Evolutionary conservation across 2,113 vertebrate genomes (phyloP), one percentile per base, ranked within the genome.

Genomic region (Perognathus longimembris): DNA sequence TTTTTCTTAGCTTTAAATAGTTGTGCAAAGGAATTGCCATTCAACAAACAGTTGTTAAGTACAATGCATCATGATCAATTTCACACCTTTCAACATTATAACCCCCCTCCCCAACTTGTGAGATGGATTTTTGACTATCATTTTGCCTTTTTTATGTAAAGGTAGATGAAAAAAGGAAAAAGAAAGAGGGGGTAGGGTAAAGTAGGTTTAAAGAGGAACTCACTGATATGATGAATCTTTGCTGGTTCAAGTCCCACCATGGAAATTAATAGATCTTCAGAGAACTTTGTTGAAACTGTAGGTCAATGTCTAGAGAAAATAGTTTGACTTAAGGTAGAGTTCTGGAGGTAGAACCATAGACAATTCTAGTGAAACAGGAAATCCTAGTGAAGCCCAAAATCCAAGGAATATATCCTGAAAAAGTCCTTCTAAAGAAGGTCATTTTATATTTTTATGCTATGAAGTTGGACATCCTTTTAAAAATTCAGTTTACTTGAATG

Each of bases 401-500:
- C 50, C 50, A 54, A 54, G 50, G 50, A 15, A 15, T 54, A 70
- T 3, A 54, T 57, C 22, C 92, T 66, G 11, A 6, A 81, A 90
- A 8, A 57, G 8, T 38, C 4, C 26, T 14, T 64, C 75, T 79
- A 90, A 85, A 90, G 32, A 84, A 83, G 95, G 34, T 6, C 15
- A 54, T 78, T 77, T 87, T 80, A 6, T 92, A 32, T 73, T 91
- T 94, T 86, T 77, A 70, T 81, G 26, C 15, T 17, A 69, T 57
- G 40, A 32, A 71, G 28, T 76, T 77, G 28, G 74, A 1, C 28
- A 89, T 74, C 34, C 18, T 85, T 78, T 24, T 1, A 32, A 71
- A 92, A 64, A 8, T 66, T 6, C 11, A 77, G 36, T 59, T 85
- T 87, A 77, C n/a, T 70, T 87, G 67, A 95, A 84, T 95, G 32